Conservation (phyloP, 1,140 invertebrate species). For the Caerostris extrusa region DNA sequence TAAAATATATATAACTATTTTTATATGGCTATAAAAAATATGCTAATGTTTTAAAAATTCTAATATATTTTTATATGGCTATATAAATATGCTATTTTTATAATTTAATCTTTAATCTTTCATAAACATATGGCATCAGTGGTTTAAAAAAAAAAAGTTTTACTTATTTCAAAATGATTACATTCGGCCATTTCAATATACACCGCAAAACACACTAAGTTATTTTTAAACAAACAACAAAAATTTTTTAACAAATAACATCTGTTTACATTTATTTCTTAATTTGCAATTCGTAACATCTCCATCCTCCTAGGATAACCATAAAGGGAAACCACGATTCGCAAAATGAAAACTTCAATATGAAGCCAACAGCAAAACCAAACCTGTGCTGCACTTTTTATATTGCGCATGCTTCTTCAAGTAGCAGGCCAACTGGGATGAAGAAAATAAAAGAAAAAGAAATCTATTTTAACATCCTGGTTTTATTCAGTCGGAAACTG, state of each 20-base stretch:
- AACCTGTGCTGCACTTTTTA: background rate
- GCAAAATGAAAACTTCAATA: conserved; percentile 10
- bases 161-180: too few species aligned
- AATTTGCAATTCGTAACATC: background rate
- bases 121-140: too few species aligned
- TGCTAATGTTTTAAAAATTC: too few species aligned
- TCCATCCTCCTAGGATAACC: background rate
- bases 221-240: background rate
- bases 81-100: too few species aligned
- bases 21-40: too few species aligned
- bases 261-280: background rate
- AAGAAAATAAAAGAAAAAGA: background rate
- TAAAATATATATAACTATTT: too few species aligned
- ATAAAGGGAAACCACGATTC: background rate
- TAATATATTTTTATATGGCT: too few species aligned
- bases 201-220: background rate
- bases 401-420: background rate
- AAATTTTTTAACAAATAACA: background rate
- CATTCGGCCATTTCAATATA: too few species aligned
- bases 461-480: background rate
- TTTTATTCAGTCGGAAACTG: conserved; percentile 17
- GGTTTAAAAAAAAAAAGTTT: too few species aligned
- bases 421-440: background rate
- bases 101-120: too few species aligned
- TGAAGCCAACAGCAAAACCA: background rate